A percentile compares a stretch with the other conserved stretches of the same genome.
Conservation (phyloP, 2,888 invertebrate species). For the Scaptomyza reducta region DNA sequence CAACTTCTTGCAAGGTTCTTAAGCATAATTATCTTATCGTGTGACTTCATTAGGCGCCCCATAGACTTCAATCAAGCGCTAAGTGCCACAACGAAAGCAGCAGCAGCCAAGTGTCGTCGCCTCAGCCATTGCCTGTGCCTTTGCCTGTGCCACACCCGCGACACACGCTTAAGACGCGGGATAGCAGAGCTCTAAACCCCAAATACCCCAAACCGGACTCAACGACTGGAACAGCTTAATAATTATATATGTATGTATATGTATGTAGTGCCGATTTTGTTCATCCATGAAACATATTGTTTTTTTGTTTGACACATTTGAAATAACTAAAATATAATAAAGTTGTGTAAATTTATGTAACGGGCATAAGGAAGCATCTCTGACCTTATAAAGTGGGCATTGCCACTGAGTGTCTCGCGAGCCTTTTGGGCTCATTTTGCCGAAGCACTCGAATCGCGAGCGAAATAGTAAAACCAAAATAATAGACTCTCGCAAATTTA, state of each 20-base stretch:
- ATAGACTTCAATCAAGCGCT: conserved; percentile 48
- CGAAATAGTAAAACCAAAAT: too few species aligned
- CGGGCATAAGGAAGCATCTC: too few species aligned
- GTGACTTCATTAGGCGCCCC: conserved; percentile 65
- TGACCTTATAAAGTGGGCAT: too few species aligned
- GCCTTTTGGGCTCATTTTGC: too few species aligned
- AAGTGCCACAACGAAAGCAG: conserved; percentile 32
- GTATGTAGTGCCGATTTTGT: conserved; percentile 3
- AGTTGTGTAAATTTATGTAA: too few species aligned
- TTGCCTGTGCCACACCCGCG: conserved; percentile 58
- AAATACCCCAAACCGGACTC: conserved; percentile 36
- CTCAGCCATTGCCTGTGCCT: conserved; percentile 36
- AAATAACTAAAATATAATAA: too few species aligned
- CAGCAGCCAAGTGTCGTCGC: conserved; percentile 57
- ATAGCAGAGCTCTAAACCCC: conserved; percentile 6
- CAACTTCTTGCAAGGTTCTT: conserved; percentile 34
- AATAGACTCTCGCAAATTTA: too few species aligned
- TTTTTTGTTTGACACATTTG: background rate
- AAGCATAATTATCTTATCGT: conserved; percentile 65
- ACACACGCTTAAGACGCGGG: conserved; percentile 36
- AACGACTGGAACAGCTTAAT: conserved; percentile 8
- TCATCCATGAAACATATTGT: background rate
- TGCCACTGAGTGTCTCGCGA: too few species aligned
- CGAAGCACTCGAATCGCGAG: too few species aligned
- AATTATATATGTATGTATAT: background rate